Evolutionary conservation across 2,797 vertebrate genomes (phyloP), one percentile per base, ranked within the genome.

Genomic region (Rhabdophis nuchalis): DNA sequence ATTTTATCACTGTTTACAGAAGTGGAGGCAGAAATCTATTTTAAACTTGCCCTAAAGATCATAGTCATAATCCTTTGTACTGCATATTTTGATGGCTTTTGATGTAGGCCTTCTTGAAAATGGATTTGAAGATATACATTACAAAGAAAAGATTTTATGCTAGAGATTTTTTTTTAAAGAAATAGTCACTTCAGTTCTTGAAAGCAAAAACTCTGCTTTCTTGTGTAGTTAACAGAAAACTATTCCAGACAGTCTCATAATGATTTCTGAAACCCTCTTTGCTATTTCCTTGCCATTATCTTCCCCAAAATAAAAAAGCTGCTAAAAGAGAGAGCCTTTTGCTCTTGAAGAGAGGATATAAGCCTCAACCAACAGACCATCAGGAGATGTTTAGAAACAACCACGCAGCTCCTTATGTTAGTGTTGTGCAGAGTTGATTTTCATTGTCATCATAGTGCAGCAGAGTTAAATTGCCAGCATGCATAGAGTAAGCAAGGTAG

Each of bases 371-470:
- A 91, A 88, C 92, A 87, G 0, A 0, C 89, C 94, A 94, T 91
- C 92, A 82, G 92, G 58, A 93, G 90, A 72, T 9, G 60, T 97
- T 94, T 16, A 94, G 96, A 94, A 92, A 89, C 93, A 92, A 94
- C 95, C 18, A 27, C 32, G 61, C 11, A 7, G 13, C 29, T 91
- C 92, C 95, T 96, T 93, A 90, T 95, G 82, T 85, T 94, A 93
- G 91, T 88, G 50, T 89, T 91, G 91, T 64, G 56, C 77, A 96
- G 93, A 94, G 89, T 90, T 41, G 14, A 57, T 90, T 91, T 96
- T 92, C 94, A 53, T 88, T 91, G 95, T 95, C 93, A 95, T 92
- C 91, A 52, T 95, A 93, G 95, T 95, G 92, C 89, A 53, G 94
- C 91, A 88, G 52, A 92, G 91, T 77, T 94, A 93, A 90, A 93